Base-by-base conservation (phyloP, 1,140 invertebrate species). In the Drosophila willistoni region DNA sequence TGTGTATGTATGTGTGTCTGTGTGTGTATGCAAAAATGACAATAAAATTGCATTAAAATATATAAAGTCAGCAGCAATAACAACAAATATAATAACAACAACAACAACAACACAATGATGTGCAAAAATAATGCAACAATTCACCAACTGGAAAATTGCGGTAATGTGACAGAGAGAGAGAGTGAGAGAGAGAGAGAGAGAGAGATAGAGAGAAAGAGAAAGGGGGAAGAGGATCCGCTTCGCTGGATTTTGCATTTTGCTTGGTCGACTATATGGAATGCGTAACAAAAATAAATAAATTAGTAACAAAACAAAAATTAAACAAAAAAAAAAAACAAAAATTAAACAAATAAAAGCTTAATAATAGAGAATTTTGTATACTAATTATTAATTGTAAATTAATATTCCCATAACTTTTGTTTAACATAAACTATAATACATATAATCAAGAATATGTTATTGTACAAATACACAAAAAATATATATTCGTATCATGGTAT, bases 21-120 rank as follows among this genome's bases (percentile, higher is more conserved):
- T 59, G 6, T 22, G 17, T 60, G 47, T 69, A 78, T 68, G 82
- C 74, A 86, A 75, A 42, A 72, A 86, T 86, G 74, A 79, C 75
- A 86, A 81, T 86, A 81, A 86, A 85, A 85, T 78, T 60, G 75
- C 76, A 81, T 70, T 70, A 78, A 85, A 81, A 47, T 29, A 33
- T 17, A 66, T 63, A 73, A 59, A 57, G 51, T 64, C 57, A 61
- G 17, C 64, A 56, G 66, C 44, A 61, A 64, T 51, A 61, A 70
- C 10, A 67, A 44, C 25, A 64, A 36, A 7, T 54, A 36, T 19
- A 64, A 19, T 3, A 22, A 22, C 22, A 57, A 54, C 64, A 65
- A 55, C n/a, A 22, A 22, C 22, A 57, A 54, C 64, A 65, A 55
- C n/a, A 39, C 39, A 39, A 60, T 51, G 44, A 79, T 68, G 17